phyloP scores from a whole-genome alignment of 2,888 invertebrate species.

The Molorchus minor region DNA sequence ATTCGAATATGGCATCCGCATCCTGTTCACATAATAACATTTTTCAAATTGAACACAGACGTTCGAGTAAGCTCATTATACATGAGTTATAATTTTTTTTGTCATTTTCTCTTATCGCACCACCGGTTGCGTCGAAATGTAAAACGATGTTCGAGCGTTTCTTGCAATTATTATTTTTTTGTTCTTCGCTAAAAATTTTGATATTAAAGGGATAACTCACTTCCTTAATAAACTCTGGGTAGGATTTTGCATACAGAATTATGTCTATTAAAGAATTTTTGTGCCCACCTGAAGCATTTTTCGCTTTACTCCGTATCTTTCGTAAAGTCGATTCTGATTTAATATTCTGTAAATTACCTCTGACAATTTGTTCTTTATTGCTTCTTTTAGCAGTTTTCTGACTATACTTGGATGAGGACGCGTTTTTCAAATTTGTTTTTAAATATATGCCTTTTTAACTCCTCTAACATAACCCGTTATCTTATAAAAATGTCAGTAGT shows the following conservation, averaged over 20 bases:
- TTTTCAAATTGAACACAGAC: slow-evolving; percentile 13
- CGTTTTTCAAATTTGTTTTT: slow-evolving; percentile 1
- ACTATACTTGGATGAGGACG: slow-evolving; percentile 5
- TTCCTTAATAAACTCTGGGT: slow-evolving; percentile 12
- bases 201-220: slow-evolving; percentile 19
- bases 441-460: slow-evolving; percentile 1
- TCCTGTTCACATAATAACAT: slow-evolving; percentile 15
- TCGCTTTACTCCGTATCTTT: slow-evolving; percentile 7
- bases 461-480: slow-evolving; percentile 13
- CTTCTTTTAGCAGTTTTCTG: slow-evolving; percentile 8
- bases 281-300: background rate
- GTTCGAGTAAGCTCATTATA: slow-evolving; percentile 4
- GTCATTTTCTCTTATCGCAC: background rate
- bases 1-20: slow-evolving; percentile 12
- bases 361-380: slow-evolving; percentile 4
- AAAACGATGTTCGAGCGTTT: slow-evolving; percentile 3
- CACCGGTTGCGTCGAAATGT: slow-evolving; percentile 20
- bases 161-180: background rate
- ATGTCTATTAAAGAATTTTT: slow-evolving; percentile 9
- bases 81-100: background rate
- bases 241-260: slow-evolving; percentile 14
- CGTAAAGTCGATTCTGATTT: slow-evolving; percentile 3
- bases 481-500: slow-evolving; percentile 12
- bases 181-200: slow-evolving; percentile 17
- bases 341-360: slow-evolving; percentile 13